Conservation (phyloP, 2,797 vertebrate genomes). For the Caiman crocodilus region DNA sequence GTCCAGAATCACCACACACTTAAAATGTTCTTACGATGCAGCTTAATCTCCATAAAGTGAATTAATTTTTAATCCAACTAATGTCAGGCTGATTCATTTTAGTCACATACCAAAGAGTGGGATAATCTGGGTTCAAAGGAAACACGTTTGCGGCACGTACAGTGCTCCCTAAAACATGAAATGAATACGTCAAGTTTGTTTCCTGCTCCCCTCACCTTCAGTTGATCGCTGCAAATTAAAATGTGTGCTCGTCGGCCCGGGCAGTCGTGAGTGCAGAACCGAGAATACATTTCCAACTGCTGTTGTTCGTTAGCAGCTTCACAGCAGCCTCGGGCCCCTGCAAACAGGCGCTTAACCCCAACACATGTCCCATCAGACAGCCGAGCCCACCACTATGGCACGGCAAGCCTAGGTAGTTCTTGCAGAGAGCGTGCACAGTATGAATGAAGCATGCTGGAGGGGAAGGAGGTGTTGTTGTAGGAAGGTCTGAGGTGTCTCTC, state of each 20-base stretch:
- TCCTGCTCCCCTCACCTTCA: not conserved
- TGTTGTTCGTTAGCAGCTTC: not conserved
- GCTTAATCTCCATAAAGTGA: not conserved
- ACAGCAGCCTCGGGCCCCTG: not conserved
- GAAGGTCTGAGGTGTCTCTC: slow-evolving; percentile 22
- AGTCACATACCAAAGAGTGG: slow-evolving; percentile 3
- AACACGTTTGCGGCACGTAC: not conserved
- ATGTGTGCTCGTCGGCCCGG: not conserved
- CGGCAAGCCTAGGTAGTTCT: slow-evolving; percentile 9
- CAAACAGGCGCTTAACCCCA: not conserved
- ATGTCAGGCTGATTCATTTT: not conserved
- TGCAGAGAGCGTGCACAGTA: not conserved
- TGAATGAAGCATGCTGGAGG: not conserved
- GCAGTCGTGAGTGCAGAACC: not conserved
- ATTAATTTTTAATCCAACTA: slow-evolving; percentile 29
- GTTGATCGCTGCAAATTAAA: not conserved
- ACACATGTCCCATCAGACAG: not conserved
- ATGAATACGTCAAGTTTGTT: not conserved
- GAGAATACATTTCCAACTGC: not conserved
- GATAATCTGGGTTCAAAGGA: not conserved
- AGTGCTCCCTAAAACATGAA: not conserved
- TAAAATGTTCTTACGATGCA: not conserved
- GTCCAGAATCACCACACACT: not conserved
- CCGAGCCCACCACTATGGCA: slow-evolving; percentile 20
- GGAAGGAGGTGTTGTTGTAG: not conserved